Base-by-base conservation (phyloP, 2,888 invertebrate genomes). In the Chirona hameri region DNA sequence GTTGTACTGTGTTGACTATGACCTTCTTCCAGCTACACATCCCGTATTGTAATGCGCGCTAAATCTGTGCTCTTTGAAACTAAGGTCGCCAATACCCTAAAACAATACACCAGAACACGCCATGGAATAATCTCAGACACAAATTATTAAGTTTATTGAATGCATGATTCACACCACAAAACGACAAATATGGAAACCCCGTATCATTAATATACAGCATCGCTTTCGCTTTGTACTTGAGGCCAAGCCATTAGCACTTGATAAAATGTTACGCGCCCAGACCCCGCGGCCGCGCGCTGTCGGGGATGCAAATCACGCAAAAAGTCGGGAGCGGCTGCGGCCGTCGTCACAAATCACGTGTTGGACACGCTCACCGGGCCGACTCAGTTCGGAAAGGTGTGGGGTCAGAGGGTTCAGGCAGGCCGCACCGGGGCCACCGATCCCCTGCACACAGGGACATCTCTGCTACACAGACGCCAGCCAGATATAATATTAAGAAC, bases 231-330 rank as follows among this genome's bases (percentile, higher is more conserved):
- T 76, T 76, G 76, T 76, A 76, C 76, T 76, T 76, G 9, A 39
- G 76, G 76, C 76, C 31, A 39, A 76, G 76, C 76, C 76, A 76
- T 76, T 76, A 76, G 76, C 76, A 76, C 76, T 39, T 21, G 14
- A 39, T 24, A 76, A 27, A 24, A 69, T 27, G 10, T 27, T n/a
- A 48, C 48, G 48, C 48, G 12, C 9, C 48, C 48, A 48, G 48
- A 12, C 12, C 48, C 48, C 48, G 48, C n/a, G 48, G 48, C 48
- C 9, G 48, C 48, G 48, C 48, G 48, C 48, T 7, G 9, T 48
- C 27, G 10, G 10, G 24, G 9, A 14, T 7, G n/a, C 65, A 7
- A n/a, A 27, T 27, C 65, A 27, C 65, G 18, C 65, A 12, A 27
- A 69, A 69, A 24, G 65, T 24, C 3, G 15, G 65, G 27, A 3